Conservation (phyloP, 2,113 vertebrate genomes). For the Cettia cetti region DNA sequence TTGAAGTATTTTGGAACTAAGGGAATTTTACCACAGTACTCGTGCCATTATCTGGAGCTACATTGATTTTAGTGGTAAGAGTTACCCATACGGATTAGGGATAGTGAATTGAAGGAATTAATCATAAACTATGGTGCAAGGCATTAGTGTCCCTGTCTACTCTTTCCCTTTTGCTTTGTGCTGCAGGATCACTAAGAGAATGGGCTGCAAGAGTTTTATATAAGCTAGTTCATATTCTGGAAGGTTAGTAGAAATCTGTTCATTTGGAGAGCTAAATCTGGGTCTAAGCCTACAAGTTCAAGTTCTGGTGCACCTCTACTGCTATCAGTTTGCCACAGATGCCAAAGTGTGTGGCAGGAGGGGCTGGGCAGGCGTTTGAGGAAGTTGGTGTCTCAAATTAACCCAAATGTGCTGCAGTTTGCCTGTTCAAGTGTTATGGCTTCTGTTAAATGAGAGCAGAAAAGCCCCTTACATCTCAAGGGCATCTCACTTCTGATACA, state of each 20-base stretch:
- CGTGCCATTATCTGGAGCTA: neutral
- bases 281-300: neutral
- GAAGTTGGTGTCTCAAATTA: neutral
- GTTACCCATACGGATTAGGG: neutral
- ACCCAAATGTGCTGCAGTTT: neutral
- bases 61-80: neutral
- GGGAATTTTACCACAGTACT: neutral
- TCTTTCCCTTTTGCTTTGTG: neutral
- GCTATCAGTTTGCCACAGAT: neutral
- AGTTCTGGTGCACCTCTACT: neutral
- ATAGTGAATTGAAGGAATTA: neutral
- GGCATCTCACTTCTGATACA: neutral
- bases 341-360: neutral
- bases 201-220: neutral
- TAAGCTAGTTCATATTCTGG: neutral
- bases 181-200: neutral
- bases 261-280: neutral
- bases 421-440: neutral
- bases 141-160: neutral
- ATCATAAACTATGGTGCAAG: neutral
- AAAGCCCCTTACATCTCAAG: neutral
- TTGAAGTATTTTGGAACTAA: neutral
- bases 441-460: neutral
- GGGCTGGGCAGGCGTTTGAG: neutral
- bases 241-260: neutral